Percentiles rank a stretch among this genome's conserved stretches.
phyloP scores from a whole-genome alignment of 2,797 vertebrate genomes.

The Loriculus beryllinus region DNA sequence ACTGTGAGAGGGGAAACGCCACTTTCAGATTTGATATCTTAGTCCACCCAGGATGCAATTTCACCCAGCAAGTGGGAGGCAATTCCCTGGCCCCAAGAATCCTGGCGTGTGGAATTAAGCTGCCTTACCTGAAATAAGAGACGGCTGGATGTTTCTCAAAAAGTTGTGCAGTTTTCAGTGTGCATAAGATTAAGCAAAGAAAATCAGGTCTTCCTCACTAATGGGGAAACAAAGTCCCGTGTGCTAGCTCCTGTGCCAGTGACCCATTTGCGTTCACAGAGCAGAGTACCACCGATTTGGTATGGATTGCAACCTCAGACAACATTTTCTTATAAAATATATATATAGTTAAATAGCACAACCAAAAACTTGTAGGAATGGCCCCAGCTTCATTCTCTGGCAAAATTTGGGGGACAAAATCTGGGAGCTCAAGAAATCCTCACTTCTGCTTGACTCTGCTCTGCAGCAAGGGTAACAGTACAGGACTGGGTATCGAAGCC shows the following conservation, averaged over 20 bases:
- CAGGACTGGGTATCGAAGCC: background rate
- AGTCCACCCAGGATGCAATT: fast-evolving
- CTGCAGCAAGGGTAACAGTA: fast-evolving
- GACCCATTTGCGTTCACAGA: background rate
- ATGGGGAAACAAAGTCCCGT: fast-evolving
- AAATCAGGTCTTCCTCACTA: background rate
- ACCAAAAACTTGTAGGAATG: background rate
- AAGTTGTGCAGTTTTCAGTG: background rate
- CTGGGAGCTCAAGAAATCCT: background rate
- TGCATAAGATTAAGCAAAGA: background rate
- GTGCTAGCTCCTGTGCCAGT: background rate
- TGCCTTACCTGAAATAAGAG: background rate
- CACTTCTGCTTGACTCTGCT: background rate
- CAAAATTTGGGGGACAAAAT: background rate
- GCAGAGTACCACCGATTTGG: background rate
- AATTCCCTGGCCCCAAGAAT: background rate
- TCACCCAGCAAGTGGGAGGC: background rate
- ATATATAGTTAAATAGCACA: background rate
- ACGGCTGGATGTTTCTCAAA: background rate
- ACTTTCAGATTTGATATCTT: background rate
- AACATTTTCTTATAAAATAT: background rate
- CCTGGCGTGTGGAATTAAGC: background rate
- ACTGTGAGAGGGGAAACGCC: background rate
- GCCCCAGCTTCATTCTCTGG: background rate
- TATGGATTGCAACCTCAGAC: background rate